Evolutionary conservation across 1,140 invertebrate species (phyloP).

Genomic region (Drosophila trapezifrons): DNA sequence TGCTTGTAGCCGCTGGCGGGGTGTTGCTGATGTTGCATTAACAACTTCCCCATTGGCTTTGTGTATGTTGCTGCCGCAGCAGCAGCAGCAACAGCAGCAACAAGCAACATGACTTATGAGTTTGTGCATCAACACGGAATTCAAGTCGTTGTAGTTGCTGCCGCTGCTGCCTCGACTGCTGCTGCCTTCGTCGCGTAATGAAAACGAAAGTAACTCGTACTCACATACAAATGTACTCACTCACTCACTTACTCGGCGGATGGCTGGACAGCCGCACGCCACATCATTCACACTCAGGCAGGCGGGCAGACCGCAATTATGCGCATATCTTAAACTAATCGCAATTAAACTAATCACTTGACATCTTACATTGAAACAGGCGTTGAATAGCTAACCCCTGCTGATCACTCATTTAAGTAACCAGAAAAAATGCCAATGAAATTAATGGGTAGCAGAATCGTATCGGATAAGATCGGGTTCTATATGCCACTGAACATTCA

Average conservation of each 20-base stretch:
- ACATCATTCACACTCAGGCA: slow-evolving; percentile 42
- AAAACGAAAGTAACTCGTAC: slow-evolving; percentile 77
- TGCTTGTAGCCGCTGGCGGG: slow-evolving; percentile 8
- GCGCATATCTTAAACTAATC: slow-evolving; percentile 48
- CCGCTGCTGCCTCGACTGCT: slow-evolving; percentile 15
- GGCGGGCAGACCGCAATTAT: slow-evolving; percentile 40
- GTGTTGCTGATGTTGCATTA: slow-evolving; percentile 65
- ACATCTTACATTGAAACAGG: slow-evolving; percentile 54
- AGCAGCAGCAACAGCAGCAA: slow-evolving; percentile 47
- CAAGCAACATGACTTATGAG: slow-evolving; percentile 75
- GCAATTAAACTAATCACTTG: slow-evolving; percentile 50
- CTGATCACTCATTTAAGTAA: slow-evolving; percentile 54
- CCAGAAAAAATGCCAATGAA: slow-evolving; percentile 46
- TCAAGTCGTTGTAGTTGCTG: slow-evolving; percentile 44
- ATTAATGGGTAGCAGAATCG: slow-evolving; percentile 19
- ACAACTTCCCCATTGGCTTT: slow-evolving; percentile 76
- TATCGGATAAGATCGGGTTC: not conserved
- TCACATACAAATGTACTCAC: slow-evolving; percentile 42
- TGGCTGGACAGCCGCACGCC: slow-evolving; percentile 5
- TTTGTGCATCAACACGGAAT: slow-evolving; percentile 78
- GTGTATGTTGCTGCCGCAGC: slow-evolving; percentile 37
- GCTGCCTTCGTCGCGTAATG: slow-evolving; percentile 58
- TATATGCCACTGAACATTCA: slow-evolving; percentile 24
- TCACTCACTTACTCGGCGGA: slow-evolving; percentile 19
- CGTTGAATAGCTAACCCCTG: slow-evolving; percentile 42